Base-by-base conservation (phyloP, 2,113 vertebrate species). In the Diadophis punctatus region DNA sequence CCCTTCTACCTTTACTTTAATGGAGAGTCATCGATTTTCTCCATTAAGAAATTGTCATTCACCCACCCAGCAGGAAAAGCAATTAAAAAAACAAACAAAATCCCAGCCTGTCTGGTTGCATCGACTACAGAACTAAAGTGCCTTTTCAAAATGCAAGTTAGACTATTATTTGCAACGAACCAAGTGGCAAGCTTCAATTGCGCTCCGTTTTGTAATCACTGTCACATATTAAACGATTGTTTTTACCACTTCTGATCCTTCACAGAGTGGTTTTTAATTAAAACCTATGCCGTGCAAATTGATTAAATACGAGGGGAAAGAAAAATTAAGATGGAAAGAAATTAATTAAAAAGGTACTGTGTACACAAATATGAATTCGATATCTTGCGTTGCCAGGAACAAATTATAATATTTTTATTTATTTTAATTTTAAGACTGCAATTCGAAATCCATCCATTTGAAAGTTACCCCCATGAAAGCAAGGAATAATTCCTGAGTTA, bases 151-250 rank as follows among this genome's bases (percentile, higher is more conserved):
- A 98, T 97, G 94, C 95, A 97, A 97, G 96, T 93, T 0, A 97
- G 98, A 97, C 97, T 97, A 95, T 93, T 96, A 93, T 96, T 97
- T 43, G 7, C 74, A 43, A 22, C 34, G 20, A 80, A 80, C 18
- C 18, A 80, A 80, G 34, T 80, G 74, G 18, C 18, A 9, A 22
- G 8, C 18, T 80, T 96, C 95, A 92, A 97, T 96, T 49, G 23
- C 96, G 96, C 97, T 98, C 97, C 97, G 97, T 96, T 97, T 98
- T 98, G 97, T 97, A 98, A 98, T 98, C 97, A 97, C 97, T 96
- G 96, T 97, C 98, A 98, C 98, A 98, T 98, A 98, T 98, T 98
- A 98, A 98, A 96, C 97, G 97, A 98, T 98, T 98, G 97, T 97
- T 98, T 98, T 98, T 98, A 96, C 97, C 96, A 97, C 97, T 97